These are phyloP conservation scores for Drosophila peninsularis DNA, from an alignment of 2,888 invertebrate genomes.

Conservation along the genomic window DNA sequence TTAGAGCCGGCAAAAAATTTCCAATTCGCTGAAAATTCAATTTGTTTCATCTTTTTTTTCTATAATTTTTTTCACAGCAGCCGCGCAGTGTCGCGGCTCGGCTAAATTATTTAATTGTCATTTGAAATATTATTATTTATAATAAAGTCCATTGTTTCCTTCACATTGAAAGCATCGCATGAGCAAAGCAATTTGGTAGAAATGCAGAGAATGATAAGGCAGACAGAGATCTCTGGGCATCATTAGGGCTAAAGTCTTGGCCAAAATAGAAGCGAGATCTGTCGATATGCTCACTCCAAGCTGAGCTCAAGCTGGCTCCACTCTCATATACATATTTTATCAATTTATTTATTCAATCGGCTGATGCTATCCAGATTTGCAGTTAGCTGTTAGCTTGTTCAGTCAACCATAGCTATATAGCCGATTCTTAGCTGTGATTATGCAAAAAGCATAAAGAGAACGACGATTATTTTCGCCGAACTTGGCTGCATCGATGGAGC, in stretches of 20 bases:
- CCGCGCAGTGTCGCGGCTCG: neutral
- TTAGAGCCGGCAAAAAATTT: conserved; percentile 33
- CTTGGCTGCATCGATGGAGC: conserved; percentile 11
- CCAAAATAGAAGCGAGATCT: no score
- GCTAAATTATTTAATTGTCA: conserved; percentile 51
- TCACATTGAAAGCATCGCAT: conserved; percentile 16
- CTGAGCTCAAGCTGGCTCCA: neutral
- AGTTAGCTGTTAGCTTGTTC: conserved; percentile 5
- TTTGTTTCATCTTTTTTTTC: conserved; percentile 43
- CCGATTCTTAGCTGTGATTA: conserved; percentile 3
- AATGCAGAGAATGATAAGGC: neutral
- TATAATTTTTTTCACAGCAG: neutral
- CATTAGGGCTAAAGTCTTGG: no score
- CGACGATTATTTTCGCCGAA: conserved; percentile 1
- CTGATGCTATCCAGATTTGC: neutral
- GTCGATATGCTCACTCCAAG: neutral
- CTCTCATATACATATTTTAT: neutral
- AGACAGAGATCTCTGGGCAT: neutral
- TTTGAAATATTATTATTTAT: conserved; percentile 25
- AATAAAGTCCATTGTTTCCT: conserved; percentile 24
- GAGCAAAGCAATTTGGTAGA: conserved; percentile 6
- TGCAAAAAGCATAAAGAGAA: conserved; percentile 1
- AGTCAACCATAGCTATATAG: neutral
- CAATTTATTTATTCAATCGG: neutral
- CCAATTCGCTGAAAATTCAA: conserved; percentile 52